Base-by-base conservation (phyloP, 2,113 vertebrate genomes). In the Misgurnus anguillicaudatus region DNA sequence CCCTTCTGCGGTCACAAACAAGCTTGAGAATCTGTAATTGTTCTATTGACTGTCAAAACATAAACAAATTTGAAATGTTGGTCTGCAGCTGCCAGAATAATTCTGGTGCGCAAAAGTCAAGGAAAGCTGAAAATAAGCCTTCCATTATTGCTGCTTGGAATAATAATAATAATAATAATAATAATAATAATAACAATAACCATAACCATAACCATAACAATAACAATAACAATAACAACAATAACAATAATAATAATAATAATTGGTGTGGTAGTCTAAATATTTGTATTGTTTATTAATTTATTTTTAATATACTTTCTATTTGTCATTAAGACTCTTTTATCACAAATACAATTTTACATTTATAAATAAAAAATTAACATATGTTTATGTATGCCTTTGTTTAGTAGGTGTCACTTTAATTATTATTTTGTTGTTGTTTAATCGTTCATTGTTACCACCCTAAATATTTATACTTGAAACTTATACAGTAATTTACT, bases 11-110 rank as follows among this genome's bases (percentile, higher is more conserved):
- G 41, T 58, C 51, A 53, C 17, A 57, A 72, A 73, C 36, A 64
- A 65, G 69, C 69, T 39, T 39, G 31, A 41, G 68, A 65, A 79
- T 79, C 76, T 79, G 58, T 53, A 75, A 75, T 57, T 75, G 74
- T 83, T 83, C 70, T 78, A 65, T 38, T 75, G 65, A 70, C 58
- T 83, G 79, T 75, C 58, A 79, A 79, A 79, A 83, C 74, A 75
- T 73, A 66, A 83, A 83, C 77, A 79, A 47, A 75, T 75, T 75
- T 51, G 77, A 82, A 79, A 75, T 48, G 70, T 63, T 48, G 57
- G 60, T 61, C 48, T 75, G 6, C 57, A 67, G 55, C 51, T 62
- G 57, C 58, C 76, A 75, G 13, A 72, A 42, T n/a, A 47, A 68
- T 79, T 83, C 55, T 70, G 71, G 47, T 38, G 55, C 24, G 69